Conservation (phyloP, 2,888 invertebrate species). For the Hypomecis punctinalis region DNA sequence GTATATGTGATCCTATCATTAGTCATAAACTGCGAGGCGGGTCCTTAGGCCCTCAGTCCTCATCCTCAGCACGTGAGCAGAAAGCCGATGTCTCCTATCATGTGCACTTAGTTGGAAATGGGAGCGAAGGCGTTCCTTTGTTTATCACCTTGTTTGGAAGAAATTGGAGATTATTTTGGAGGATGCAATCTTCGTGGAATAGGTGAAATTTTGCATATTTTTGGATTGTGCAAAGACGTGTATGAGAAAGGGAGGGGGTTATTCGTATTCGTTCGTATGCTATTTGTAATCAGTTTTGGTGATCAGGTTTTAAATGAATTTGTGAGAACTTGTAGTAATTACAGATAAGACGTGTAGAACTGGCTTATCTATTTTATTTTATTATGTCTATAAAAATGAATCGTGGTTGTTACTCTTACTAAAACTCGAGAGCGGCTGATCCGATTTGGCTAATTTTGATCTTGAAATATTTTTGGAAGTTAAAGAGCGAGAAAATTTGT, state of each 20-base stretch:
- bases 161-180: conserved; percentile 28
- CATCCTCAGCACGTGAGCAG: conserved; percentile 68
- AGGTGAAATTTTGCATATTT: neutral
- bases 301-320: too few species aligned
- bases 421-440: too few species aligned
- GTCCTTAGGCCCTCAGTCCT: conserved; percentile 32
- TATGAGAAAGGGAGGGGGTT: neutral
- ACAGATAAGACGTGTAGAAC: too few species aligned
- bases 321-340: too few species aligned
- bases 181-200: conserved; percentile 3
- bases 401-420: too few species aligned
- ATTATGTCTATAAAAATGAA: too few species aligned
- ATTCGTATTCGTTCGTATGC: neutral
- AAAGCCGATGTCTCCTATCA: conserved; percentile 63
- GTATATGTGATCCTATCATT: conserved; percentile 80
- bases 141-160: conserved; percentile 40
- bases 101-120: conserved; percentile 57
- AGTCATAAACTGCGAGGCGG: conserved; percentile 77
- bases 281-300: too few species aligned
- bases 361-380: too few species aligned
- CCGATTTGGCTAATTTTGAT: too few species aligned
- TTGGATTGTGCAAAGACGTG: too few species aligned
- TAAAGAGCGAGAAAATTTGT: too few species aligned
- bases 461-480: too few species aligned
- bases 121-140: conserved; percentile 41